Evolutionary conservation across 92 coral and sea anemone genomes (phyloP).

Genomic region (Siderastrea radians): DNA sequence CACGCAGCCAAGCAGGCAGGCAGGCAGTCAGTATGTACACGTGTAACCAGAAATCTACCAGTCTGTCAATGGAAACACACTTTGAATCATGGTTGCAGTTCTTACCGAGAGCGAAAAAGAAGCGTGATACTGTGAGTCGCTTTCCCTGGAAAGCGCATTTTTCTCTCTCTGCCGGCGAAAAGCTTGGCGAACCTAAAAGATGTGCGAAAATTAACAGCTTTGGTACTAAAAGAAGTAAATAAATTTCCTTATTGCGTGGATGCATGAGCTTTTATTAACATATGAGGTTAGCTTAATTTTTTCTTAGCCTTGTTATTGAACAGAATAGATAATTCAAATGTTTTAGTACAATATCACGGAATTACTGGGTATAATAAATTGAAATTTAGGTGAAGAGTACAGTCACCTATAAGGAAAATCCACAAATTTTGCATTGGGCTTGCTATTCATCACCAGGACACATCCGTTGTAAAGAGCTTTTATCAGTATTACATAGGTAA

Average conservation of each 20-base stretch:
- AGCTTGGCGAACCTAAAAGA: slow-evolving; percentile 75
- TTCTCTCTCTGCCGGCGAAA: slow-evolving; percentile 79
- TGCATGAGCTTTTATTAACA: too few relatives aligned
- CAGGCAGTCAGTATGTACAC: too few relatives aligned
- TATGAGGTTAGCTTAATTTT: neutral
- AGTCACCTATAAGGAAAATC: neutral
- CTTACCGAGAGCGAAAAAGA: slow-evolving; percentile 68
- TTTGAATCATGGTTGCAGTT: neutral
- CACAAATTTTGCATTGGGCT: too few relatives aligned
- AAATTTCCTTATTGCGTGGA: neutral
- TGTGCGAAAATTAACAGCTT: neutral
- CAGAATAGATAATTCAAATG: too few relatives aligned
- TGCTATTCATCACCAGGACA: too few relatives aligned
- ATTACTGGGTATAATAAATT: too few relatives aligned
- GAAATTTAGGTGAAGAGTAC: neutral
- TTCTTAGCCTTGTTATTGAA: too few relatives aligned
- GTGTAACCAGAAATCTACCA: too few relatives aligned
- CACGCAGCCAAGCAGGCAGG: too few relatives aligned
- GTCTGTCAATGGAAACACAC: neutral
- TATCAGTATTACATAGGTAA: too few relatives aligned
- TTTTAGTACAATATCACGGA: too few relatives aligned
- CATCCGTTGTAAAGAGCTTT: neutral
- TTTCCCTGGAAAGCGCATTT: slow-evolving; percentile 74
- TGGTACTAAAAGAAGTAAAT: neutral
- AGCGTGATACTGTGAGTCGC: slow-evolving; percentile 57